Base-by-base conservation (phyloP, 2,888 invertebrate genomes). In the Allygus modestus region DNA sequence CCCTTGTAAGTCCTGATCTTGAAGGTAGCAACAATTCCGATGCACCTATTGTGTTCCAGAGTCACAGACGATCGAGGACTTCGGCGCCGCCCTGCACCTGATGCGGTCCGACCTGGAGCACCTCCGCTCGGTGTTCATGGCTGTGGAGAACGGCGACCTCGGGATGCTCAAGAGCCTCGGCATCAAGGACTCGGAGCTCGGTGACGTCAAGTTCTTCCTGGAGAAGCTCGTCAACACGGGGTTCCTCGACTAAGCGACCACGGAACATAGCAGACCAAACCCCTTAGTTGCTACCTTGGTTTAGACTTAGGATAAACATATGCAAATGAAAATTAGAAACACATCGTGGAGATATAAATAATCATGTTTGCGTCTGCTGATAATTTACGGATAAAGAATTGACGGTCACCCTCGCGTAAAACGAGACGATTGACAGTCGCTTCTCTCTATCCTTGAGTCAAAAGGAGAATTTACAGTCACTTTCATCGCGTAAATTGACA, bases 141-240 rank as follows among this genome's bases (percentile, higher is more conserved):
- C 98, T 12, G 97, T 98, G 43, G 98, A 98, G 91, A 97, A 97
- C 90, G 98, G 98, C 17, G 98, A 98, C 90, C 93, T 98, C 86
- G 97, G 97, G 85, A 97, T 97, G 96, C 92, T 98, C 85, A 97
- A 97, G 90, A 97, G 97, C 15, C 93, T 98, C 86, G 98, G 98
- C 87, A 98, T 98, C 91, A 97, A 98, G 91, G 98, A 98, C 91
- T 97, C 97, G 0, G 98, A 98, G 90, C 93, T 98, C 87, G 97
- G 97, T 23, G 98, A 98, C 90, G 97, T 98, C 84, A 98, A 98
- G 90, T 98, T 98, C 92, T 98, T 98, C 93, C 93, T 98, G 89
- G 98, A 98, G 92, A 97, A 98, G 91, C 93, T 98, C 89, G 97
- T 98, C 85, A 97, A 97, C 91, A 98, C 98, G 88, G 98, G 98